Evolutionary conservation across 2,888 invertebrate genomes (phyloP), one percentile per base, ranked within the genome.

Genomic region (Agonopterix alstromeriana): DNA sequence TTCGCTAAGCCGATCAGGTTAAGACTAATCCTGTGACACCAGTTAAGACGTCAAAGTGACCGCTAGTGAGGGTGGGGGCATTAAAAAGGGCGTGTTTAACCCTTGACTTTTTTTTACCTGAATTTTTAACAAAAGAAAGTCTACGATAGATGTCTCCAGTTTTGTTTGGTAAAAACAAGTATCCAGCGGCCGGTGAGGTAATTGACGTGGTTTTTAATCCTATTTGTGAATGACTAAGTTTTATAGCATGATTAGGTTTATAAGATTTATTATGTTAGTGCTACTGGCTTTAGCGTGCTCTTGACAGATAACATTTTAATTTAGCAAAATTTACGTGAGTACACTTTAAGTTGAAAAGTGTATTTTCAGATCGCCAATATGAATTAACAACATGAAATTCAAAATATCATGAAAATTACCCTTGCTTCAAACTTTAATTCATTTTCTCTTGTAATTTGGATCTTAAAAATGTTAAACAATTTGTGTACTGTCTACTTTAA

Each of bases 11-110:
- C 47, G 54, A 35, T 53, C 51, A 55, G 51, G 40, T 61, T 60
- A 54, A 58, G 57, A 73, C 73, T 77, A 70, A 75, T 71, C 73
- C 63, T 50, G 54, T 73, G 70, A 70, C 73, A 73, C 57, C n/a
- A 57, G 57, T 61, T 67, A 65, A 71, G 58, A 55, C 65, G 52
- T 56, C 51, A 51, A 66, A 65, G 62, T 53, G 55, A 52, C 65
- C 67, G 63, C 43, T 17, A 17, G 47, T 7, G 27, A 46, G 58
- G 76, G 60, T 70, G 76, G 72, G 76, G 58, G 55, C 51, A 45
- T 7, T 27, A 36, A 46, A 47, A 48, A 45, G 49, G 48, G 47
- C 56, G 61, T 57, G 51, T 55, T 43, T 52, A 55, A 51, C 54
- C 54, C 55, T 54, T 58, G 27, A 27, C 27, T 27, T 27, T 27